Base-by-base conservation (phyloP, 2,888 invertebrate species). In the Lasioglossum zephyrum region DNA sequence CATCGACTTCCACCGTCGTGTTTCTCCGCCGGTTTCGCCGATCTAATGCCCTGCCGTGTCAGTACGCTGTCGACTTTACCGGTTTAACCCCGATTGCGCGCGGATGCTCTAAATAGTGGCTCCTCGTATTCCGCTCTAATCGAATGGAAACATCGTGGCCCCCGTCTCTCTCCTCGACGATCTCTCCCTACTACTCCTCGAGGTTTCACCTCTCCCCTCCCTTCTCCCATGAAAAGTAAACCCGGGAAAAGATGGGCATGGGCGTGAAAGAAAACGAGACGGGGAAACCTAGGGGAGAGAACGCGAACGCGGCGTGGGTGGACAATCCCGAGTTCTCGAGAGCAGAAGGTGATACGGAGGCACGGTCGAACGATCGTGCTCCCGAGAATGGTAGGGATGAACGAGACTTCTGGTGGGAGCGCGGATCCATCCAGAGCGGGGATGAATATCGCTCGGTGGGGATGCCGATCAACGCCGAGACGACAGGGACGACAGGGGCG, bases 61-160 rank as follows among this genome's bases (percentile, higher is more conserved):
- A 72, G 78, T 85, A 73, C 88, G 81, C 81, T 77, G 83, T 85
- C 79, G 79, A 72, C 75, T 90, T 89, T 82, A 80, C 75, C 78
- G 76, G 78, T 86, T 79, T 60, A 72, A 44, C 72, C 82, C 74
- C 80, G 57, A 81, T 81, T 66, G 80, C 72, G 63, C 76, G 39
- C 69, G 39, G 18, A 36, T 69, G 79, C 66, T 81, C 86, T 73
- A 83, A 85, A 85, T 80, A 78, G 86, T 82, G 85, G 82, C 87
- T 90, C 81, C 87, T 87, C 89, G 91, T 91, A 90, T 91, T 91
- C 91, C 92, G 92, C 91, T 92, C 92, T 92, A 93, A 93, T 93
- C 92, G 92, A 92, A 92, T 86, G 88, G 87, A 91, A 92, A 83
- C 87, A 84, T 22, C 87, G 11, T 36, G n/a, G 0, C 36, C 47